phyloP scores from a whole-genome alignment of 2,113 vertebrate species.

The Zosterops pallidus region DNA sequence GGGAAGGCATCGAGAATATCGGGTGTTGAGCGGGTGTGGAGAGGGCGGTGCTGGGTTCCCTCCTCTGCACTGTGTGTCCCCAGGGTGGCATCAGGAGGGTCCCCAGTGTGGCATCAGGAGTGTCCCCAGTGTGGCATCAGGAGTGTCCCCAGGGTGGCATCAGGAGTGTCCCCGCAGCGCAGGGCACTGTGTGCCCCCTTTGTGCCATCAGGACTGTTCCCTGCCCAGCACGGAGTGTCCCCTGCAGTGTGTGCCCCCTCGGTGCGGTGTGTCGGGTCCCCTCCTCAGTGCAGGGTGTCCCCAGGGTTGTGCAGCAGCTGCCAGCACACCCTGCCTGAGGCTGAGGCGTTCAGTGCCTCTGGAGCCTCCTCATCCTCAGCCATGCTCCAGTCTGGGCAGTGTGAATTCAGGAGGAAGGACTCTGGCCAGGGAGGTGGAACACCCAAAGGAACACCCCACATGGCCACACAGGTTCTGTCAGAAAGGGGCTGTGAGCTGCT shows the following conservation, averaged over 20 bases:
- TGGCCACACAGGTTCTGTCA: not conserved
- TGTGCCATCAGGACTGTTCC: too few relatives aligned
- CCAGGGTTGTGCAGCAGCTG: not conserved
- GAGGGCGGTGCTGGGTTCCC: not conserved
- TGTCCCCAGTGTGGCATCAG: too few relatives aligned
- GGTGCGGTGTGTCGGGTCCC: not conserved
- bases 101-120: not conserved
- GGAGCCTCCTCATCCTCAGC: not conserved
- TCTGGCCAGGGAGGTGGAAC: not conserved
- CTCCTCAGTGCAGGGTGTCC: not conserved
- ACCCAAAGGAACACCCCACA: not conserved
- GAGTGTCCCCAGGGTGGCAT: not conserved
- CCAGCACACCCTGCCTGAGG: rapidly evolving
- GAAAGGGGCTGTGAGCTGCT: not conserved
- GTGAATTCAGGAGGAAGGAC: not conserved
- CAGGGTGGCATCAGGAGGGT: not conserved
- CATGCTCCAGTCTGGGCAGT: not conserved
- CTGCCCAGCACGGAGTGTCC: too few relatives aligned
- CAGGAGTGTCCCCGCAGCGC: not conserved
- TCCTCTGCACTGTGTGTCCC: not conserved
- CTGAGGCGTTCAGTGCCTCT: not conserved
- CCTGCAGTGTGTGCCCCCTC: too few relatives aligned
- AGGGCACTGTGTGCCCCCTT: not conserved
- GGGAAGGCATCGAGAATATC: rapidly evolving
- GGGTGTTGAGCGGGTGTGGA: not conserved